Evolutionary conservation across 2,888 invertebrate genomes (phyloP).

Genomic region (Charanyca ferruginea): DNA sequence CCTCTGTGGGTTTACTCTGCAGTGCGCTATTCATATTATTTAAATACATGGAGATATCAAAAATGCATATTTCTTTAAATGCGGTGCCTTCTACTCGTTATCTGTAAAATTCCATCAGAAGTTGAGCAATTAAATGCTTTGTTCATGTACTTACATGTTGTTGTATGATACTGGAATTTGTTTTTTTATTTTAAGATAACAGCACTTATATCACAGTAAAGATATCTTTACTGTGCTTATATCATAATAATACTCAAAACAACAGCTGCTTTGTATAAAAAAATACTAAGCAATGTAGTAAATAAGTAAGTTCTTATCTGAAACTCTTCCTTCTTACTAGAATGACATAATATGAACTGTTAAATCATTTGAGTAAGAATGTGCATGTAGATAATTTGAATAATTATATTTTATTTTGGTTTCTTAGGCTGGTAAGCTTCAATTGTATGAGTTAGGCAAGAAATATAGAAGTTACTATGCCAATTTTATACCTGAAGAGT

Average conservation of each 20-base stretch:
- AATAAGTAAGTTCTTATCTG: slow-evolving; percentile 1
- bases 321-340: background rate
- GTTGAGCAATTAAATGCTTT: no score
- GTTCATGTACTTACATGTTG: no score
- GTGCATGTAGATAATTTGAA: background rate
- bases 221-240: no score
- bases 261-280: background rate
- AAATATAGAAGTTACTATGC: slow-evolving; percentile 94
- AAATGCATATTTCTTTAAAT: no score
- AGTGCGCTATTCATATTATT: no score
- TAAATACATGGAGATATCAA: no score
- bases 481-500: slow-evolving; percentile 92
- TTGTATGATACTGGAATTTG: no score
- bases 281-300: background rate
- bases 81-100: no score
- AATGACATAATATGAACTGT: background rate
- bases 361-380: no score
- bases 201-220: no score
- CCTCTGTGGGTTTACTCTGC: no score
- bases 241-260: background rate
- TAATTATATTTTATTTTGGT: background rate
- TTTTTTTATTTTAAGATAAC: no score
- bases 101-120: slow-evolving; percentile 7
- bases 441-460: slow-evolving; percentile 94
- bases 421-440: slow-evolving; percentile 93